These are phyloP conservation scores for Lethenteron camtschaticum DNA, from an alignment of 2,113 vertebrate genomes.

Conservation along the genomic window DNA sequence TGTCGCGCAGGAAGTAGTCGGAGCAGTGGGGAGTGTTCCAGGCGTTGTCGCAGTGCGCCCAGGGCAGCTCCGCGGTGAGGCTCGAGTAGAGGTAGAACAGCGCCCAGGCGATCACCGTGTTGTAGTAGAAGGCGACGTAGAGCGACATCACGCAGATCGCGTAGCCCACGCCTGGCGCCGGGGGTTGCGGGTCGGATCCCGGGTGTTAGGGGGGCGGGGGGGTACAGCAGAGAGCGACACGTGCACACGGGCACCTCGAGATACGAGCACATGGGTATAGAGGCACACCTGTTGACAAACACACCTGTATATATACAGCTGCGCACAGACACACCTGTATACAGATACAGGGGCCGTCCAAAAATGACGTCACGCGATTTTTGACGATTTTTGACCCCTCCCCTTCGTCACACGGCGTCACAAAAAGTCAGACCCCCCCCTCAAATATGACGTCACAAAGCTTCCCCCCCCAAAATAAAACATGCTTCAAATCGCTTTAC, in stretches of 20 bases:
- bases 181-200: too few species aligned
- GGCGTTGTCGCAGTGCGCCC: constrained; percentile 59
- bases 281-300: not conserved
- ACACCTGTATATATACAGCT: not conserved
- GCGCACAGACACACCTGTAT: not conserved
- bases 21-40: constrained; percentile 87
- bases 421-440: too few species aligned
- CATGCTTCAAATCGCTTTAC: too few species aligned
- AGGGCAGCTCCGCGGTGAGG: constrained; percentile 52
- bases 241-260: too few species aligned
- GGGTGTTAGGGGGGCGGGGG: too few species aligned
- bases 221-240: too few species aligned
- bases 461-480: too few species aligned
- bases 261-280: too few species aligned
- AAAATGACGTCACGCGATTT: too few species aligned
- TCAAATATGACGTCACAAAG: too few species aligned
- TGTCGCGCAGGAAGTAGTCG: constrained; percentile 55
- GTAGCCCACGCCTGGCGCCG: constrained; percentile 53
- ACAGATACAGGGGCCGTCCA: not conserved
- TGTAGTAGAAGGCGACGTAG: constrained; percentile 90
- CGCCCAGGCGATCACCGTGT: constrained; percentile 97
- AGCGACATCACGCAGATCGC: constrained; percentile 86
- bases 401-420: too few species aligned
- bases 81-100: constrained; percentile 87
- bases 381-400: too few species aligned